Evolutionary conservation across 2,797 vertebrate species (phyloP).

Genomic region (Oreochromis grahami): DNA sequence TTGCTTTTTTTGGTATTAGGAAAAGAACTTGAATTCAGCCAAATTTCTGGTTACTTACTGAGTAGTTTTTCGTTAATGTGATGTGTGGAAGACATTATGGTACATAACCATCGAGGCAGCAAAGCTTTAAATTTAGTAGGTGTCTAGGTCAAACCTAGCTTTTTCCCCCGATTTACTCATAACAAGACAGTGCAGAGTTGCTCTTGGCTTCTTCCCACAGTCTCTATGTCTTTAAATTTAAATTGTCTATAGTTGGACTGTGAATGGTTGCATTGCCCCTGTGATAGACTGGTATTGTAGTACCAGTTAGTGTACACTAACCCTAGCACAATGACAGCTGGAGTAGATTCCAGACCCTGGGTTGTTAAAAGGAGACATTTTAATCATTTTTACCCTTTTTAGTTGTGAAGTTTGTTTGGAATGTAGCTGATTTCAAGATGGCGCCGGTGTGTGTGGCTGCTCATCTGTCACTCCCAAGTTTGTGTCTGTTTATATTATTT

Average conservation of each 20-base stretch:
- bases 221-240: not conserved
- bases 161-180: rapidly evolving
- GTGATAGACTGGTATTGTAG: not conserved
- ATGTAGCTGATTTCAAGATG: not conserved
- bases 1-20: rapidly evolving
- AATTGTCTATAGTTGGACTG: not conserved
- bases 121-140: not conserved
- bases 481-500: not conserved
- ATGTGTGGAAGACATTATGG: not conserved
- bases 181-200: not conserved
- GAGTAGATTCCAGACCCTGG: rapidly evolving
- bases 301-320: not conserved
- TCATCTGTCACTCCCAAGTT: not conserved
- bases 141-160: not conserved
- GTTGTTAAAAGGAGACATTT: not conserved
- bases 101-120: not conserved
- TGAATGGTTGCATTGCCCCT: not conserved
- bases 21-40: not conserved
- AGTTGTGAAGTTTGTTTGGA: not conserved
- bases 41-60: not conserved
- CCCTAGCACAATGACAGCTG: not conserved
- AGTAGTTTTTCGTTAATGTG: not conserved
- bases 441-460: not conserved
- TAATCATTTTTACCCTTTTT: not conserved
- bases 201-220: not conserved